Evolutionary conservation across 2,113 vertebrate species (phyloP), one percentile per base, ranked within the genome.

Genomic region (Nannobrachium achirus): DNA sequence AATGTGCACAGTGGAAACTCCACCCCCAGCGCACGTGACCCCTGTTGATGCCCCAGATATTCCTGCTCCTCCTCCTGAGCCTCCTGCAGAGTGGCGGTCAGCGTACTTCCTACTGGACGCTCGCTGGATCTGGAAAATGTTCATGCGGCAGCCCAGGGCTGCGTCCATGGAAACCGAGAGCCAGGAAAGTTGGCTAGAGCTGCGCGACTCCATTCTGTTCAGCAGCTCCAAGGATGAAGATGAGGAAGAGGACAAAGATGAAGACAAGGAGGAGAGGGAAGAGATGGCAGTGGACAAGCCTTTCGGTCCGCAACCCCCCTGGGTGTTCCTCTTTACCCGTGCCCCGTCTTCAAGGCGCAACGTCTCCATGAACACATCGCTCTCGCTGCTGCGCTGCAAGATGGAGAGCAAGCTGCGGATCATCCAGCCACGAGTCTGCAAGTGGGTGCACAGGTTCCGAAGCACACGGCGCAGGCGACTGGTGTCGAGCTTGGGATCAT

Each of bases 151-250:
- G 67, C 96, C 96, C 57, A 98, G 87, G 2, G 96, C 96, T 7
- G 96, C 96, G 3, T 98, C 96, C 96, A 98, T 98, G 44, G 96
- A 98, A n/a, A 98, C 96, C 0, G 96, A 98, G 9, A 98, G 95
- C 96, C 96, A 97, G 33, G 96, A 98, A 13, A 98, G 94, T 78
- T 98, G 96, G 64, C 91, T 95, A 8, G 95, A 97, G 52, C 95
- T 97, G 57, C 95, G 93, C 1, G 95, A 95, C 71, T 97, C 96
- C 69, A 97, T 94, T 33, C 95, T 92, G 67, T 97, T 96, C 62
- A 98, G 79, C 9, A 98, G 87, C 82, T 97, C 95, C 50, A 97
- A 75, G 7, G 95, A 95, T 8, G 93, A 93, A 14, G 92, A 87
- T 20, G 81, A 77, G 1, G 80, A 73, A 1, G 80, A 85, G 0